Conservation (phyloP, 2,888 invertebrate species). For the Heliconius erato region DNA sequence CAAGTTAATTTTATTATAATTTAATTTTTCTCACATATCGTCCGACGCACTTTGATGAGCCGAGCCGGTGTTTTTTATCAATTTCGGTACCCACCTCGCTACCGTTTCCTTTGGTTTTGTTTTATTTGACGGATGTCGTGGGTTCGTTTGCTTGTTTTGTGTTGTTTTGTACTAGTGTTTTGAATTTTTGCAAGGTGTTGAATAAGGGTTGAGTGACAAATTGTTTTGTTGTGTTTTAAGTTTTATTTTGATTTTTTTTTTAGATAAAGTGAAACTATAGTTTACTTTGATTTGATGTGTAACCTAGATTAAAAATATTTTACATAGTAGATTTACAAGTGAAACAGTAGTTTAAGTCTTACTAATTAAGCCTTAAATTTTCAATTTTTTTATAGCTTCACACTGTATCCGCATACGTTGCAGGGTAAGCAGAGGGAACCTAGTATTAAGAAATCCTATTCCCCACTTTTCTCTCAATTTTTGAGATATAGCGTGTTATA, state of each 20-base stretch:
- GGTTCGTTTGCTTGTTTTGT: conserved; percentile 1
- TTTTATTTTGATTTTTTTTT: too few relatives aligned
- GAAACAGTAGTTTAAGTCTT: too few relatives aligned
- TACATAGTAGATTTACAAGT: too few relatives aligned
- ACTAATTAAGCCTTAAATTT: too few relatives aligned
- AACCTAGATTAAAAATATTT: too few relatives aligned
- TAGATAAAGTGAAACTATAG: too few relatives aligned
- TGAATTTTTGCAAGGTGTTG: not conserved
- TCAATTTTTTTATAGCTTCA: too few relatives aligned
- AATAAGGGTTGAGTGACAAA: not conserved
- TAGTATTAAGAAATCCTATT: not conserved
- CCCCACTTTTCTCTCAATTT: not conserved
- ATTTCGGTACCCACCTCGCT: conserved; percentile 57
- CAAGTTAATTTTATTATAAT: conserved; percentile 84
- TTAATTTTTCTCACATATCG: conserved; percentile 85
- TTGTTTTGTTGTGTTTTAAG: not conserved
- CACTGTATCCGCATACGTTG: not conserved
- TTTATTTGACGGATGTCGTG: conserved; percentile 20
- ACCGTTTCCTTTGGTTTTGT: conserved; percentile 59
- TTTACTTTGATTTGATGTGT: too few relatives aligned
- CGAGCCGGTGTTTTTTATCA: conserved; percentile 50
- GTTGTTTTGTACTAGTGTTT: not conserved
- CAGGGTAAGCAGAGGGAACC: not conserved
- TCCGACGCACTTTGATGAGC: conserved; percentile 81
- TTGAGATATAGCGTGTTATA: not conserved